These are phyloP conservation scores for Anadara kagoshimensis DNA, from an alignment of 1,140 invertebrate species.

Conservation along the genomic window DNA sequence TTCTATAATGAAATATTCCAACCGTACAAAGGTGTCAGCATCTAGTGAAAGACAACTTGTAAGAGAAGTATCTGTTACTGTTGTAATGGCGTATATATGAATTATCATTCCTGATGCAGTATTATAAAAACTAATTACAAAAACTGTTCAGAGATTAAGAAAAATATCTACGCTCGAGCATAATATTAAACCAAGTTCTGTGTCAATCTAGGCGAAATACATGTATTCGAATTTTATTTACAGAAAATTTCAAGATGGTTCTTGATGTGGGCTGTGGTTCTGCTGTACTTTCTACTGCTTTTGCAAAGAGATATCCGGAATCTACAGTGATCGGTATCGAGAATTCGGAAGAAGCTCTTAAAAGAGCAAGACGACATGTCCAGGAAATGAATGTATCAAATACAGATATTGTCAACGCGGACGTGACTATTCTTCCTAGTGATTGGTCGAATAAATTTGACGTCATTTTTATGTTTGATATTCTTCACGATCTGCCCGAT, in stretches of 20 bases:
- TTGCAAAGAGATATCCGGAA: background rate
- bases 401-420: background rate
- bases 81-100: no score
- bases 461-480: background rate
- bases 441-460: constrained; percentile 9
- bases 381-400: background rate
- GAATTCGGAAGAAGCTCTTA: background rate
- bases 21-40: no score
- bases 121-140: no score
- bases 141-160: no score
- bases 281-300: background rate
- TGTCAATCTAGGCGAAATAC: no score
- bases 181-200: no score
- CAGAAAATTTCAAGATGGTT: background rate
- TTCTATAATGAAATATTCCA: no score
- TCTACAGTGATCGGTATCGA: background rate
- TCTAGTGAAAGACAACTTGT: no score
- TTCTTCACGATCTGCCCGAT: constrained; percentile 1
- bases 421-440: background rate
- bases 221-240: background rate
- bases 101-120: no score
- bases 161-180: no score
- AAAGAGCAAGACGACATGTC: background rate
- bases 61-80: no score
- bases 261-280: constrained; percentile 1